Percentiles rank a stretch among this genome's conserved stretches.
phyloP scores from a whole-genome alignment of 2,888 invertebrate genomes.

The Cantharis rustica region DNA sequence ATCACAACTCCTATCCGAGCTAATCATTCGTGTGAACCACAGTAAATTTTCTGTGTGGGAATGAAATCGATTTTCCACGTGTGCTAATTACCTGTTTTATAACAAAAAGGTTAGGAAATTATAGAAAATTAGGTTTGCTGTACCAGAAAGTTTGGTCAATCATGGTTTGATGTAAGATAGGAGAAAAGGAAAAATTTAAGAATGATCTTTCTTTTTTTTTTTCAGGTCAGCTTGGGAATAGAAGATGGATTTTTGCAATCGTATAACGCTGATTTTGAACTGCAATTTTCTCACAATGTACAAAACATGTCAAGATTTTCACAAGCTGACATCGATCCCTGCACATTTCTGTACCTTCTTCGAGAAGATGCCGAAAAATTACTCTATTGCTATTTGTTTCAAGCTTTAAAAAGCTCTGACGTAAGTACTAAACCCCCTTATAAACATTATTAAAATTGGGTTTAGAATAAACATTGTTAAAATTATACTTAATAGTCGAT shows the following conservation, averaged over 20 bases:
- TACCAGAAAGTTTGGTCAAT: background rate
- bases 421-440: constrained; percentile 61
- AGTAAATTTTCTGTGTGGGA: background rate
- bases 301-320: constrained; percentile 64
- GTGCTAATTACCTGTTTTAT: background rate
- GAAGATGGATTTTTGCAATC: constrained; percentile 73
- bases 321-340: constrained; percentile 52
- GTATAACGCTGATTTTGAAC: constrained; percentile 72
- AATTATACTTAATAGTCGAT: background rate
- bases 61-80: background rate
- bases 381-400: constrained; percentile 75
- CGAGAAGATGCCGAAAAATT: constrained; percentile 74
- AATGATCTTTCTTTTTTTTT: constrained; percentile 32
- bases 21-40: background rate
- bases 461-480: background rate
- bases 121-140: background rate
- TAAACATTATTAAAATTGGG: background rate
- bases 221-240: constrained; percentile 73
- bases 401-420: constrained; percentile 67
- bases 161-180: background rate
- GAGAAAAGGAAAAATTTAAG: background rate
- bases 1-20: background rate
- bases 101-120: background rate
- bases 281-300: constrained; percentile 68
- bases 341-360: constrained; percentile 73